Evolutionary conservation across 2,888 invertebrate genomes (phyloP).

Genomic region (Linnaemya vulpina): DNA sequence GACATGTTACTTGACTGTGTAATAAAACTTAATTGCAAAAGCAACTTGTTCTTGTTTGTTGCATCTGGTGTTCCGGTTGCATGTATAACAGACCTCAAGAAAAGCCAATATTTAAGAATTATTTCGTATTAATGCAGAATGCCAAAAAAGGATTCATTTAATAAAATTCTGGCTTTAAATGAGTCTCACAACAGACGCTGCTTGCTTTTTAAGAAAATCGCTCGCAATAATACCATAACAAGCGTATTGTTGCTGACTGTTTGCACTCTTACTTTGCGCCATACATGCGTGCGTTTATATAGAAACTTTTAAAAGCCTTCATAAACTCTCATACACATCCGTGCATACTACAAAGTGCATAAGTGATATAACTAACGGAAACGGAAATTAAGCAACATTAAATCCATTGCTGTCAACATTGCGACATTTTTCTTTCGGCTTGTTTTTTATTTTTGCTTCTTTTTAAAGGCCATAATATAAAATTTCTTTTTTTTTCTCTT

Average conservation of each 20-base stretch:
- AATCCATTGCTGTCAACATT: slow-evolving; percentile 65
- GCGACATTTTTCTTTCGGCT: slow-evolving; percentile 58
- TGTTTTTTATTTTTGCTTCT: slow-evolving; percentile 8
- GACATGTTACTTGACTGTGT: too few relatives aligned
- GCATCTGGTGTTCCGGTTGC: neutral
- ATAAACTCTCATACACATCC: neutral
- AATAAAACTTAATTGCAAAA: too few relatives aligned
- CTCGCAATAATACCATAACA: neutral
- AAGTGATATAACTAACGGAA: slow-evolving; percentile 52
- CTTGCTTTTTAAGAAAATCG: neutral
- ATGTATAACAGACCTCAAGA: neutral
- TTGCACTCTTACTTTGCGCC: neutral
- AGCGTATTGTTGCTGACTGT: slow-evolving; percentile 1
- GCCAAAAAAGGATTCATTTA: neutral
- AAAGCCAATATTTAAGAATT: neutral
- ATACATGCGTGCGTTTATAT: neutral
- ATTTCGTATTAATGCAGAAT: neutral
- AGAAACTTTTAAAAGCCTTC: slow-evolving; percentile 21
- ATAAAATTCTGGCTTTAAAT: neutral
- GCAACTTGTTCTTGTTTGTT: too few relatives aligned
- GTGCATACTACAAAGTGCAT: neutral
- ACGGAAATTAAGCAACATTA: slow-evolving; percentile 68
- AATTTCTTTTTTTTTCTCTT: neutral
- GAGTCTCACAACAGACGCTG: neutral
- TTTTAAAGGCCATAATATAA: slow-evolving; percentile 31